A percentile compares a stretch with the other conserved stretches of the same genome.
phyloP scores from a whole-genome alignment of 1,140 invertebrate genomes.

The Trypoxylus dichotomus region DNA sequence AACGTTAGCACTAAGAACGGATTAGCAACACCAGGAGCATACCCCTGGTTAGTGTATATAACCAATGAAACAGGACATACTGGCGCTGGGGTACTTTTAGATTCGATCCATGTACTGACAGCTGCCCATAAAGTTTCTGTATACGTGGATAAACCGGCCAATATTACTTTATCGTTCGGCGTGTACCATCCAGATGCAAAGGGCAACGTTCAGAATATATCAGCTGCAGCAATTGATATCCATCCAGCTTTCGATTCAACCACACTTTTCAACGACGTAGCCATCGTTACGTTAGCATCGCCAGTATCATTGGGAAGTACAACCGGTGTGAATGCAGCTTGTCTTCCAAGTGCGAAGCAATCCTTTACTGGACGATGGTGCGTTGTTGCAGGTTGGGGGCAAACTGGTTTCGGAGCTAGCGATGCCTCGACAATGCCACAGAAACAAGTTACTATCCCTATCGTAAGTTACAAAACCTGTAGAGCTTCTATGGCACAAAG shows the following conservation, averaged over 20 bases:
- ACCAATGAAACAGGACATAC: conserved; percentile 43
- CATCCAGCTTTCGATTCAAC: conserved; percentile 57
- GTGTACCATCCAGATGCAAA: conserved; percentile 36
- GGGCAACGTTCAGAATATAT: conserved; percentile 33
- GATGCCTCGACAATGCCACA: conserved; percentile 42
- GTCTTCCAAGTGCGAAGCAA: conserved; percentile 53
- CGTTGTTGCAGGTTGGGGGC: conserved; percentile 45
- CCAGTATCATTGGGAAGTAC: conserved; percentile 50
- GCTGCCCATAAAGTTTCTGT: conserved; percentile 49
- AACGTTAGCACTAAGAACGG: conserved; percentile 37
- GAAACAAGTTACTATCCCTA: conserved; percentile 44
- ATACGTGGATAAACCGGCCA: conserved; percentile 34
- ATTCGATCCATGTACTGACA: conserved; percentile 46
- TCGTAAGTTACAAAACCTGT: conserved; percentile 40
- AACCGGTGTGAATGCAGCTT: conserved; percentile 58
- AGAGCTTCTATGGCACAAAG: conserved; percentile 37
- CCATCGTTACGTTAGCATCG: conserved; percentile 60
- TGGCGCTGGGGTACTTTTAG: conserved; percentile 46
- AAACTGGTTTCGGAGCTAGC: conserved; percentile 37
- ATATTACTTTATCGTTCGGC: conserved; percentile 39
- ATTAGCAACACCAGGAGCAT: conserved; percentile 37
- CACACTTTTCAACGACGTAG: conserved; percentile 66
- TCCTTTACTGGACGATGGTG: conserved; percentile 41
- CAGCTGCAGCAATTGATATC: conserved; percentile 41
- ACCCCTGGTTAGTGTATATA: conserved; percentile 49